Evolutionary conservation across 2,113 vertebrate genomes (phyloP), one percentile per base, ranked within the genome.

Genomic region (Pterocles orientalis): DNA sequence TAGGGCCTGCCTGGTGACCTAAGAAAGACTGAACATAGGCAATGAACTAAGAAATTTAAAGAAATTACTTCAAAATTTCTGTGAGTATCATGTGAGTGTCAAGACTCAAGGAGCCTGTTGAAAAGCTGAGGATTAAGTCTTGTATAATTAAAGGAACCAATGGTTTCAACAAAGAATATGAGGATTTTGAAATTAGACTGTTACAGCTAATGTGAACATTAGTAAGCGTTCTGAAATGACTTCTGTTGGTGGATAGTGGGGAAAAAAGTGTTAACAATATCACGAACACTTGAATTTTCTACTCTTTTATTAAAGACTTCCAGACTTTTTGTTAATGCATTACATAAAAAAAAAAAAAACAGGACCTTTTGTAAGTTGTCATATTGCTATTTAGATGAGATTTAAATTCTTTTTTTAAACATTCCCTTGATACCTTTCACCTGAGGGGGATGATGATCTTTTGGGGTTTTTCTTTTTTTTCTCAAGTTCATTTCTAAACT

Each of bases 151-250:
- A 68, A 72, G 60, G 54, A 69, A 86, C 60, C 24, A 18, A 82
- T 95, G n/a, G 91, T 96, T 76, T 91, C 95, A 86, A 82, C 82
- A 93, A 82, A 93, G 76, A 57, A 58, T 54, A 65, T 34, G 54
- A 41, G 68, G 60, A 58, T 84, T 91, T 95, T 94, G 75, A 91
- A 82, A 77, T 80, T 2, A 0, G 9, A 21, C 26, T 58, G 26
- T 53, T 72, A 13, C 6, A 73, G 26, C 56, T 64, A 17, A 10
- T 75, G 29, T 60, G 25, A 53, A 54, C 8, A 7, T 54, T 3
- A 78, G 41, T 31, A 53, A 72, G 64, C 3, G 10, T 71, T 76
- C 18, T 66, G 68, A 88, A 76, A 14, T 60, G 19, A 36, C 50
- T 90, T 84, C 34, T 5, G 0, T 60, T 64, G 54, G 10, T 58